phyloP scores from a whole-genome alignment of 1,140 invertebrate species.

The Orchesella cincta region DNA sequence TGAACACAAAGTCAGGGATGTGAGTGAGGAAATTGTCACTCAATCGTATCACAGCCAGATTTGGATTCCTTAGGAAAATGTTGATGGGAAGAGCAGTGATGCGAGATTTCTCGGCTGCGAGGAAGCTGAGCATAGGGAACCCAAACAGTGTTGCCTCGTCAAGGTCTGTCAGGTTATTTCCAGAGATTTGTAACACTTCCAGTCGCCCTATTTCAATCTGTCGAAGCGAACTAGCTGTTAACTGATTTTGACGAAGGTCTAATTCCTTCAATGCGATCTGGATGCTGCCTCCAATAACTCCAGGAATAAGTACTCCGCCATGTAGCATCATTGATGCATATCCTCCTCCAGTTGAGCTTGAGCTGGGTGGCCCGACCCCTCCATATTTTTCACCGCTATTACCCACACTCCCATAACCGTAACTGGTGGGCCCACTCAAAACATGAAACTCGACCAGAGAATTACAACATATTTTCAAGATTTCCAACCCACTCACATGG shows the following conservation, averaged over 20 bases:
- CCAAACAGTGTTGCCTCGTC: constrained; percentile 69
- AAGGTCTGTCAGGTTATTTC: constrained; percentile 75
- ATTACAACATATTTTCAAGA: constrained; percentile 50
- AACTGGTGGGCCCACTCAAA: constrained; percentile 3
- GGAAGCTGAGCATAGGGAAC: constrained; percentile 70
- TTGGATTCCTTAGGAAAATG: constrained; percentile 62
- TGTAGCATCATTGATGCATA: constrained; percentile 49
- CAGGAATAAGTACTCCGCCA: constrained; percentile 65
- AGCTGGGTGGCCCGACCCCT: neutral
- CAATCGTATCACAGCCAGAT: constrained; percentile 54
- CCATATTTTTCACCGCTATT: constrained; percentile 26
- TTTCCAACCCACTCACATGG: constrained; percentile 52
- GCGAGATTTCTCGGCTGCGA: constrained; percentile 69
- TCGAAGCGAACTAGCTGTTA: constrained; percentile 57
- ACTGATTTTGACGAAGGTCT: constrained; percentile 71
- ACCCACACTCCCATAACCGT: constrained; percentile 17
- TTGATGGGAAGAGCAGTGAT: constrained; percentile 66
- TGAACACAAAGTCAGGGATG: constrained; percentile 51
- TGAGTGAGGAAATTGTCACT: constrained; percentile 52
- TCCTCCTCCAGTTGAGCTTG: neutral
- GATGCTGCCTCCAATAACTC: constrained; percentile 61
- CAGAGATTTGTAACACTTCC: constrained; percentile 68
- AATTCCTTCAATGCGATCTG: constrained; percentile 69
- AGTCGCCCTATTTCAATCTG: constrained; percentile 72
- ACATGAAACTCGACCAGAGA: constrained; percentile 43